Evolutionary conservation across 2,797 vertebrate genomes (phyloP).

Genomic region (Molothrus ater): DNA sequence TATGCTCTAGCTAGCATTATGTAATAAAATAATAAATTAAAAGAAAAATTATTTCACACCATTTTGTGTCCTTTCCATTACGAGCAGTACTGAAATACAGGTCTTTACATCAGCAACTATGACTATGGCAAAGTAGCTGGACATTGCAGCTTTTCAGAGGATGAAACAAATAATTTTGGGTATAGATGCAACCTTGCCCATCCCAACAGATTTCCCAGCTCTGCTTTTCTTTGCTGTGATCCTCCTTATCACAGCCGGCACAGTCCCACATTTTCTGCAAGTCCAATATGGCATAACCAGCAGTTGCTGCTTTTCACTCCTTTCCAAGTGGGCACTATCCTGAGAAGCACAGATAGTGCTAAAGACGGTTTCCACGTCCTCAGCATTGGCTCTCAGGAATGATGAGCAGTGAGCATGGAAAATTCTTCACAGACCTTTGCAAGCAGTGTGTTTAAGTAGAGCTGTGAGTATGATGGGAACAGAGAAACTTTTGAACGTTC

Average conservation of each 20-base stretch:
- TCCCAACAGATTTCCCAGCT: neutral
- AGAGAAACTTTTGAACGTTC: conserved; percentile 27
- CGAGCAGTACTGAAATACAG: neutral
- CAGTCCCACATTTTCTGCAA: neutral
- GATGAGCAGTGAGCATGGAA: conserved; percentile 10
- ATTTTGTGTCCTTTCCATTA: neutral
- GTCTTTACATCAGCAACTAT: rapidly evolving
- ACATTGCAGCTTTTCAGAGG: neutral
- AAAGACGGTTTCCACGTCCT: neutral
- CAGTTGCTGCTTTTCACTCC: neutral
- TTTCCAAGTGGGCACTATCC: conserved; percentile 12
- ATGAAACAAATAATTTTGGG: neutral
- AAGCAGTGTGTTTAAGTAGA: neutral
- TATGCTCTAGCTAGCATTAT: neutral
- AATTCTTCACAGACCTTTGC: conserved; percentile 33
- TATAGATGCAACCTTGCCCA: neutral
- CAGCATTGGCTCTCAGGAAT: neutral
- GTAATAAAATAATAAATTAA: neutral
- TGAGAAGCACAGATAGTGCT: neutral
- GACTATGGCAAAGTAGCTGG: neutral
- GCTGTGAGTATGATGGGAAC: neutral
- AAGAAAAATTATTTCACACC: neutral
- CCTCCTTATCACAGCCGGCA: neutral
- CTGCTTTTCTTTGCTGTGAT: neutral
- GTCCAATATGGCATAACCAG: neutral